phyloP scores from a whole-genome alignment of 1,140 invertebrate species.

The fruit fly (Drosophila melanogaster) region DNA sequence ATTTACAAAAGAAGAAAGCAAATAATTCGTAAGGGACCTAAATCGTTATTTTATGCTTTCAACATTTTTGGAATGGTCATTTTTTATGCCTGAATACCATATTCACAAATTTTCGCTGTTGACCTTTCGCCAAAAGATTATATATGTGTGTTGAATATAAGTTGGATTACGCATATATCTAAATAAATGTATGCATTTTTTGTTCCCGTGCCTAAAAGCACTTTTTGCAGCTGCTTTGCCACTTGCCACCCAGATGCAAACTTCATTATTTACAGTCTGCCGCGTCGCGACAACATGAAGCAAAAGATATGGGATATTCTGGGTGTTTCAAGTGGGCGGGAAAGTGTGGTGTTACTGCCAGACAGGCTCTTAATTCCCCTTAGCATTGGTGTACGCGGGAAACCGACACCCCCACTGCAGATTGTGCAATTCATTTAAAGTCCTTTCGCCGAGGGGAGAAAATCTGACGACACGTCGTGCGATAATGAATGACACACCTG shows the following conservation, averaged over 20 bases:
- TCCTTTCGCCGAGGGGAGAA: slow-evolving; percentile 22
- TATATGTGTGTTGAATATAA: slow-evolving; percentile 18
- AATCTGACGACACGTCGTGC: slow-evolving; percentile 24
- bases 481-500: slow-evolving; percentile 65
- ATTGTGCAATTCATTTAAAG: slow-evolving; percentile 79
- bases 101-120: too few relatives aligned
- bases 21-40: too few relatives aligned
- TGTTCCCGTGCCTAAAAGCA: slow-evolving; percentile 57
- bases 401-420: slow-evolving; percentile 20
- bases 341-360: slow-evolving; percentile 14
- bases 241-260: slow-evolving; percentile 64
- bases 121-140: slow-evolving; percentile 45
- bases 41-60: too few relatives aligned
- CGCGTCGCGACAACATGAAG: slow-evolving; percentile 67
- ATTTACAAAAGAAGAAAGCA: too few relatives aligned
- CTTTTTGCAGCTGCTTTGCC: slow-evolving; percentile 44
- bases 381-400: slow-evolving; percentile 6
- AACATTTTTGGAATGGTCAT: too few relatives aligned
- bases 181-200: slow-evolving; percentile 20
- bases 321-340: neutral
- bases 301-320: slow-evolving; percentile 28
- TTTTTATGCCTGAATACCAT: too few relatives aligned
- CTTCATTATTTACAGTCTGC: slow-evolving; percentile 82
- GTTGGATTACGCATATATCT: slow-evolving; percentile 28
- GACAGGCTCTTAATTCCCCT: slow-evolving; percentile 58